Base-by-base conservation (phyloP, 1,140 invertebrate genomes). In the Bombus confusus region DNA sequence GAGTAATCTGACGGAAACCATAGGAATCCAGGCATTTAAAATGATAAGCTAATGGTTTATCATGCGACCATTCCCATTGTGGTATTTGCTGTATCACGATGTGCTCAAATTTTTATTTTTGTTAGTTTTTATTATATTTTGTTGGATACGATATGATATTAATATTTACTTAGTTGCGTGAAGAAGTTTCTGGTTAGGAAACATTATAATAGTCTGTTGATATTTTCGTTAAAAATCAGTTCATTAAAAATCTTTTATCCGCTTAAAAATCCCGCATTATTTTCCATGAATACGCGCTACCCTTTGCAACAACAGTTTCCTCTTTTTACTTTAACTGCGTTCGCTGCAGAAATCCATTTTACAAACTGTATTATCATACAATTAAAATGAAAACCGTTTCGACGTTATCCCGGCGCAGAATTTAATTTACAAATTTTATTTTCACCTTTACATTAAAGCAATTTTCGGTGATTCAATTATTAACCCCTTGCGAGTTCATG, bases 351-450 rank as follows among this genome's bases (percentile, higher is more conserved):
- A n/a, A 76, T 52, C 18, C 28, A 82, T 82, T 83, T 68, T 37
- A 25, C 22, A 31, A 57, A 66, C 64, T 47, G 9, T 31, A 83
- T 66, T 83, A 76, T 43, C 73, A 47, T 28, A 37, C 28, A 82
- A 64, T 34, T 52, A 66, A 68, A 68, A 47, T 83, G 64, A 68
- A 47, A n/a, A 62, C 72, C 39, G 39, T 34, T 43, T 59, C 37
- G 18, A 82, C 69, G 71, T 41, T 64, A 66, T n/a, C 12, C 10
- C 25, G 57, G 5, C 8, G 31, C 47, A 12, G 18, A 43, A 81
- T 43, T 59, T 8, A 43, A 81, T 81, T 81, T 43, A 34, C 80
- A 39, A 71, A 83, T 83, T 83, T 75, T 83, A 76, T 76, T 66
- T 37, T 66, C 72, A 52, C 22, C 59, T 39, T 64, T 47, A 47